phyloP scores from a whole-genome alignment of 2,113 vertebrate species.

The Myanophis thanlyinensis region DNA sequence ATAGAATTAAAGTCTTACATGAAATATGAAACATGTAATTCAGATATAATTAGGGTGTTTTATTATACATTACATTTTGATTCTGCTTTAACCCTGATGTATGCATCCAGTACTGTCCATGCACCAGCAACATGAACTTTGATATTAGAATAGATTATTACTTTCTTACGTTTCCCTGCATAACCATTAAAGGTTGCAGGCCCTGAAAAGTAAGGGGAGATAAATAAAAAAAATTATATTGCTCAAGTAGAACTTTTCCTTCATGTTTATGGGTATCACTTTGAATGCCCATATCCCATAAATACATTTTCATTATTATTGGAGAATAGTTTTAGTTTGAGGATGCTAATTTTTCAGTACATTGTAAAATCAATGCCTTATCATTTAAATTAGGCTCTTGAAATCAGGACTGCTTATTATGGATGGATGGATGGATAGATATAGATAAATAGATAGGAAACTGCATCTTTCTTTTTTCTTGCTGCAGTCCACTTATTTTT shows the following conservation, averaged over 20 bases:
- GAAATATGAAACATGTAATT: background rate
- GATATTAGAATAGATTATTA: background rate
- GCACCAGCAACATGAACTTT: background rate
- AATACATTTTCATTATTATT: background rate
- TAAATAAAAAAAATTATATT: background rate
- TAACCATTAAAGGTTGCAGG: background rate
- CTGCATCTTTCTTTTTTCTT: conserved; percentile 37
- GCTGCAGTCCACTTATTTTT: conserved; percentile 46
- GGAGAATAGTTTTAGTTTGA: background rate
- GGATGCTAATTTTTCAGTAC: background rate
- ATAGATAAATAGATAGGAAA: background rate
- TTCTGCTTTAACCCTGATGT: background rate
- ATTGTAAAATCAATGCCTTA: background rate
- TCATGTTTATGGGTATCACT: background rate
- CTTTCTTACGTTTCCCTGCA: background rate
- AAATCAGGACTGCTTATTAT: background rate
- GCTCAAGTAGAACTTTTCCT: background rate
- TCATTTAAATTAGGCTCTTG: background rate
- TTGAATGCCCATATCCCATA: background rate
- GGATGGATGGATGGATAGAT: background rate
- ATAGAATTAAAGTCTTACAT: background rate
- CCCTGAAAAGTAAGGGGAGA: background rate
- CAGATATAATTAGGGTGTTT: background rate
- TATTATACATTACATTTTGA: background rate
- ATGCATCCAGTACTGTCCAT: background rate